Evolutionary conservation across 1,140 invertebrate species (phyloP), one percentile per base, ranked within the genome.

Genomic region (Carcinoscorpius rotundicauda): DNA sequence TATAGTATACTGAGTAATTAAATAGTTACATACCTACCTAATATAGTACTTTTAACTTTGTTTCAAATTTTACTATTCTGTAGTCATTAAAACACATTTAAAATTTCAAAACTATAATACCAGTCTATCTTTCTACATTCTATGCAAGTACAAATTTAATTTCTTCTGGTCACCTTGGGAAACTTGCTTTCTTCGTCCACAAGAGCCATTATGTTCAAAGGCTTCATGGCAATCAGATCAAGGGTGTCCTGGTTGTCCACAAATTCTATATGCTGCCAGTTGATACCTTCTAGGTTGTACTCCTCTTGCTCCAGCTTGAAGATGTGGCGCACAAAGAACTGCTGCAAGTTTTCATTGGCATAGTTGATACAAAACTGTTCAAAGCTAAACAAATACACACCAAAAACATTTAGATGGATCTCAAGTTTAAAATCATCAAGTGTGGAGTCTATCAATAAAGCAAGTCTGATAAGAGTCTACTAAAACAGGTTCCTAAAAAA

Each of bases 361-460:
- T 91, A 99, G 77, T 99, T 99, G 67, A 99, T 99, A 78, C 97
- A 99, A 74, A 99, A 94, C 73, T 99, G 97, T 80, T 99, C 97
- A 79, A 98, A 99, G 77, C 93, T 93, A 75, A 71, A 70, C 29
- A 29, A 29, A 29, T 29, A 29, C 29, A 29, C 29, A 29, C 29
- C 29, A 29, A 29, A 2, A n/a, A n/a, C n/a, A n/a, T n/a, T n/a
- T n/a, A n/a, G n/a, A n/a, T n/a, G n/a, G n/a, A n/a, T n/a, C n/a
- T n/a, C n/a, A n/a, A 29, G 29, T 29, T 29, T 29, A 29, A 29
- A 29, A 29, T 29, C 29, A 29, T 29, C 29, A 29, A 29, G 29
- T 29, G 29, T 29, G 2, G 29, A 29, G 29, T 29, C 29, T 29
- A 29, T 29, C 29, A 29, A 29, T 29, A 29, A 29, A 29, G 29